Conservation (phyloP, 2,888 invertebrate species). For the Harpalus rubripes region DNA sequence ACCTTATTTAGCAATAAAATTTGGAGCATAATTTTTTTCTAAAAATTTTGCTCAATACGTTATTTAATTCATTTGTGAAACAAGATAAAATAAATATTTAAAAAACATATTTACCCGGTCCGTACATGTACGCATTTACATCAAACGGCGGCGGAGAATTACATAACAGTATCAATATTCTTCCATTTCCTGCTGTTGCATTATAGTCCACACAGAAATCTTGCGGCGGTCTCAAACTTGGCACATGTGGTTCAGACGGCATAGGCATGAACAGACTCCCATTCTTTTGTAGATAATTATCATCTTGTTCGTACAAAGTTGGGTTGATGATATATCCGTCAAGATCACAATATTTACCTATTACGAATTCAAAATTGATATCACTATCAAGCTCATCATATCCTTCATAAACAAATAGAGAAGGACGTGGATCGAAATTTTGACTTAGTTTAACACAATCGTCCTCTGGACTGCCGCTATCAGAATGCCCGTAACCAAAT, state of each 20-base stretch:
- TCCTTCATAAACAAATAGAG: neutral
- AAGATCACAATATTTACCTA: conserved; percentile 9
- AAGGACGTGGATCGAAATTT: neutral
- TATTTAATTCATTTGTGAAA: no score
- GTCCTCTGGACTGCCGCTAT: neutral
- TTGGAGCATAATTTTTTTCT: no score
- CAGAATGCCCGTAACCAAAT: conserved; percentile 7
- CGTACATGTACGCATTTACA: neutral
- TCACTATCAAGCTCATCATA: neutral
- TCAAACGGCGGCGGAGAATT: neutral
- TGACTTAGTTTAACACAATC: conserved; percentile 10
- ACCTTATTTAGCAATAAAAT: no score
- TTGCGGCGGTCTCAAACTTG: neutral
- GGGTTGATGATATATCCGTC: conserved; percentile 14
- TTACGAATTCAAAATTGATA: neutral
- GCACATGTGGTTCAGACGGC: neutral
- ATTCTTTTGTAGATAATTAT: conserved; percentile 41
- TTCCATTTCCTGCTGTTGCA: neutral
- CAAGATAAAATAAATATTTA: no score
- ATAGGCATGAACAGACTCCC: conserved; percentile 19
- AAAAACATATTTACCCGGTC: neutral
- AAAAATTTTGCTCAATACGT: no score
- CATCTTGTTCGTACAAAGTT: neutral
- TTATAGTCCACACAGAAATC: conserved; percentile 22
- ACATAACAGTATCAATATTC: neutral